Conservation (phyloP, 2,888 invertebrate species). For the Agrochola litura region DNA sequence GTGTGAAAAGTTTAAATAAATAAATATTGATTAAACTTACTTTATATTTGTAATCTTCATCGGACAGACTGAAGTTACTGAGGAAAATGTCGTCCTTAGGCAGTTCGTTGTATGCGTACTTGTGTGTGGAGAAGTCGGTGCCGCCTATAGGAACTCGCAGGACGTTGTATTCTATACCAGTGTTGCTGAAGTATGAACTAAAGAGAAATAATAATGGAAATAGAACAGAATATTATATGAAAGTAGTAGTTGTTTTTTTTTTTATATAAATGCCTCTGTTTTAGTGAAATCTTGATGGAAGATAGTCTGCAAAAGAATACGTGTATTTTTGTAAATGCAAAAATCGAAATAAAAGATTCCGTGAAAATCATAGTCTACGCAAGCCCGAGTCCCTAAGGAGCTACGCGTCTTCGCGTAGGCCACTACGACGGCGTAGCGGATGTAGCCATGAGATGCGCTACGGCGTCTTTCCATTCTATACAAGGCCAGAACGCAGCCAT, state of each 20-base stretch:
- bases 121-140: slow-evolving; percentile 94
- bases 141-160: slow-evolving; percentile 95
- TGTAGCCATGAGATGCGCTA: slow-evolving; percentile 20
- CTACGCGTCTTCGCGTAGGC: slow-evolving; percentile 9
- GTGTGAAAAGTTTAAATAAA: no score
- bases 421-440: slow-evolving; percentile 13
- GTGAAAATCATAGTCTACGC: not conserved
- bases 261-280: no score
- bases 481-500: no score
- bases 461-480: no score
- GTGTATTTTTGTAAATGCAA: not conserved
- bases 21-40: slow-evolving; percentile 72
- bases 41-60: slow-evolving; percentile 92
- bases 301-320: not conserved
- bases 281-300: not conserved
- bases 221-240: not conserved
- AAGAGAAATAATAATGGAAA: slow-evolving; percentile 23
- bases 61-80: slow-evolving; percentile 90
- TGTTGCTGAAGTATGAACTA: slow-evolving; percentile 92
- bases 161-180: slow-evolving; percentile 94
- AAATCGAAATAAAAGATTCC: not conserved
- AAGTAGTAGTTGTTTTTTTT: no score
- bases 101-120: slow-evolving; percentile 93
- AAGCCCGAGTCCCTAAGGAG: not conserved
- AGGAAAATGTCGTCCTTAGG: slow-evolving; percentile 88